Evolutionary conservation across 2,113 vertebrate species (phyloP).

Genomic region (Aegypius monachus): DNA sequence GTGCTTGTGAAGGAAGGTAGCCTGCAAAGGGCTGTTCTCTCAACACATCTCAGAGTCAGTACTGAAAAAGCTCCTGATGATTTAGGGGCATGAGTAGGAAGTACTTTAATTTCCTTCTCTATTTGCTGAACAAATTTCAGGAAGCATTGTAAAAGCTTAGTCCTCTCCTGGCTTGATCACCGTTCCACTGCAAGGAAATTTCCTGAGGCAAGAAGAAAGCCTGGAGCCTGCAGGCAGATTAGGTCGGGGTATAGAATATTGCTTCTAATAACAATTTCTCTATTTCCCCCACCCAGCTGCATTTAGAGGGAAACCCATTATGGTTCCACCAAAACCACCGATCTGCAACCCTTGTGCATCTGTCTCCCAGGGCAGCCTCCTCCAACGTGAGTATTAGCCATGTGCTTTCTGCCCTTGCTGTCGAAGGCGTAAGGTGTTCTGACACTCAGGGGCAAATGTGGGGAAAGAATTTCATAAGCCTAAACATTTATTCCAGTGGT

Average conservation of each 20-base stretch:
- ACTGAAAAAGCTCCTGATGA: background rate
- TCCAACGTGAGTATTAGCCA: conserved; percentile 77
- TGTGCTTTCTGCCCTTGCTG: background rate
- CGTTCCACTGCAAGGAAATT: background rate
- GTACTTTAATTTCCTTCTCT: background rate
- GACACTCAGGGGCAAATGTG: background rate
- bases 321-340: conserved; percentile 86
- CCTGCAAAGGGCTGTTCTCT: background rate
- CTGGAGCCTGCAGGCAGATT: background rate
- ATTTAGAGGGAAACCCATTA: conserved; percentile 90
- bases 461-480: background rate
- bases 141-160: background rate
- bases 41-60: background rate
- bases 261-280: background rate
- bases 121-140: background rate
- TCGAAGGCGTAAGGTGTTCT: background rate
- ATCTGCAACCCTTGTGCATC: conserved; percentile 70
- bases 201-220: background rate
- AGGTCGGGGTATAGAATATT: background rate
- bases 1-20: background rate
- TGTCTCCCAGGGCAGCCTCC: conserved; percentile 81
- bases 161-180: background rate
- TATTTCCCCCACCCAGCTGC: conserved; percentile 71
- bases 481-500: background rate
- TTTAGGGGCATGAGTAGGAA: background rate